Evolutionary conservation across 2,888 invertebrate genomes (phyloP), one percentile per base, ranked within the genome.

Genomic region (Hypsopygia costalis): DNA sequence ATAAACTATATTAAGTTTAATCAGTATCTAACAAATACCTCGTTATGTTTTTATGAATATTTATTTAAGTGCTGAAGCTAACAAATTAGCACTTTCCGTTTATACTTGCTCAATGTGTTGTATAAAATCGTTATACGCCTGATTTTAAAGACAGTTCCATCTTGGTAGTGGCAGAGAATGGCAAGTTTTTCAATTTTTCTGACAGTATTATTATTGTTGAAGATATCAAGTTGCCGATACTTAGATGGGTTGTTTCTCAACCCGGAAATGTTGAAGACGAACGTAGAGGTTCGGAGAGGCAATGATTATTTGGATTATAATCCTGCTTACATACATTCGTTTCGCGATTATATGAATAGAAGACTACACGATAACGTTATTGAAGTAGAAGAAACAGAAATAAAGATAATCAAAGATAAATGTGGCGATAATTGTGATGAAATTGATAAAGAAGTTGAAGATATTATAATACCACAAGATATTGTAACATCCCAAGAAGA

Each of bases 251-350:
- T 81, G 22, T 55, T 58, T 31, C 54, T 85, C 16, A 66, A 68
- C 35, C 79, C 82, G 9, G 83, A 85, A 50, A 47, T 65, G 28
- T 35, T 83, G 38, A 82, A 85, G 46, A 69, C 61, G 8, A 49
- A 53, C 3, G 40, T 58, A 6, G 64, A 69, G 42, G 46, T 78
- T 5, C 53, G 60, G 6, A 49, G 47, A 12, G 76, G 76, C 5
- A 81, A 80, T 40, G 76, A 81, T 41, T 81, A 80, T 37, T 62
- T 80, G 46, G 81, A 85, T 45, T 81, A 70, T 40, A 69, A 68
- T 41, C 73, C 74, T 0, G 69, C 69, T 1, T 25, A 25, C 25
- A 7, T 3, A 7, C 25, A 25, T 6, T 25, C 7, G n/a, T 10
- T 21, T 44, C 4, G 36, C 33, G 9, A 25, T 4, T 16, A 3